phyloP scores from a whole-genome alignment of 2,888 invertebrate genomes.

The Leucophora obtusa region DNA sequence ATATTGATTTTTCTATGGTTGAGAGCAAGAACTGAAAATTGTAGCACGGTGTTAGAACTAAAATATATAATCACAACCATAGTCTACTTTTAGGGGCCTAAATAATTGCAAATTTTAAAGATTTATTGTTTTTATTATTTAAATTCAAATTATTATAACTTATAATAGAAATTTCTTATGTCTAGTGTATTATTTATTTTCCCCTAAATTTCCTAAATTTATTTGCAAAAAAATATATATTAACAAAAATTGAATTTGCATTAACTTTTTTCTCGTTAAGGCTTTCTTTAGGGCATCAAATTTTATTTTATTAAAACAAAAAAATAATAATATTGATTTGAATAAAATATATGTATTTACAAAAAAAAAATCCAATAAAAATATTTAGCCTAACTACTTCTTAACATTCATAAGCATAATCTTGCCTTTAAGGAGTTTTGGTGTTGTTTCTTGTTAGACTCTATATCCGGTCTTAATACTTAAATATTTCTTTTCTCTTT shows the following conservation, averaged over 20 bases:
- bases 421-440: slow-evolving; percentile 46
- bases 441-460: slow-evolving; percentile 4
- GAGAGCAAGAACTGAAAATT: no score
- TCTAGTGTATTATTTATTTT: neutral
- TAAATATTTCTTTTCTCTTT: slow-evolving; percentile 28
- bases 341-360: slow-evolving; percentile 12
- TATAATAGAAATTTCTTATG: no score
- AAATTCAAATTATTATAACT: no score
- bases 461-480: slow-evolving; percentile 47
- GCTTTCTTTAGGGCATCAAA: slow-evolving; percentile 29
- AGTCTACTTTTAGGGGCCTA: no score
- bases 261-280: neutral
- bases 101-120: no score
- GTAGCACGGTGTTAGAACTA: no score
- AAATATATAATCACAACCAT: no score
- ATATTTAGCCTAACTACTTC: slow-evolving; percentile 51
- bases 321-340: slow-evolving; percentile 50
- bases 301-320: slow-evolving; percentile 30
- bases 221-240: neutral
- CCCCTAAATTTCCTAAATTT: neutral
- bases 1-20: no score
- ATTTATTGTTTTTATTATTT: no score
- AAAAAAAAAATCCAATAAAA: neutral
- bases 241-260: neutral
- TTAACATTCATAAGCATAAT: slow-evolving; percentile 56